Percentiles rank a stretch among this genome's conserved stretches.
phyloP scores from a whole-genome alignment of 2,888 invertebrate species.

The Cephalotes varians region DNA sequence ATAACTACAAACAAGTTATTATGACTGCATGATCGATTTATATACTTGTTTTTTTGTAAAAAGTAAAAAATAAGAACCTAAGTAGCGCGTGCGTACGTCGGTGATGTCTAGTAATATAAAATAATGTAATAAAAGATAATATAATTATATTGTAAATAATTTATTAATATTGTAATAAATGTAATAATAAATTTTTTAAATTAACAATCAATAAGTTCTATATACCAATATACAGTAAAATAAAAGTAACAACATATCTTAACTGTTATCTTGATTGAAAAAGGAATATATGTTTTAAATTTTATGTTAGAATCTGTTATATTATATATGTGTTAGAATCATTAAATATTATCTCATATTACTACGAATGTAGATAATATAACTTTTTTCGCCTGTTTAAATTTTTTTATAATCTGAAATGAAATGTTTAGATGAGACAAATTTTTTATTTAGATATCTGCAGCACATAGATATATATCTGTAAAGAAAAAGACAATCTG shows the following conservation, averaged over 20 bases:
- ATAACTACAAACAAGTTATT: too few species aligned
- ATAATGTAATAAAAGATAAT: not conserved
- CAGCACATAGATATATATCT: not conserved
- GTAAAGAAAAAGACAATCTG: not conserved
- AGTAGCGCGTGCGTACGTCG: too few species aligned
- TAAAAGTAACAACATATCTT: not conserved
- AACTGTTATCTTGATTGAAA: not conserved
- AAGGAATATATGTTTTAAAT: not conserved
- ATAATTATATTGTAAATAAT: not conserved
- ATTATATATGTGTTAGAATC: not conserved
- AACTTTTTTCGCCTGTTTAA: not conserved
- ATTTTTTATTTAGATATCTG: too few species aligned
- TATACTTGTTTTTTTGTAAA: too few species aligned
- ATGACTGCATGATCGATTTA: too few species aligned
- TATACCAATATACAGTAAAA: not conserved
- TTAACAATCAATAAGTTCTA: not conserved
- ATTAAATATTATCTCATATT: not conserved
- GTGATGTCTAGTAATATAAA: not conserved
- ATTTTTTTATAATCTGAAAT: slow-evolving; percentile 7
- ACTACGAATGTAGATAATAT: not conserved
- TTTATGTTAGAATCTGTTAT: too few species aligned
- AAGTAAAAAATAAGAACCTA: too few species aligned
- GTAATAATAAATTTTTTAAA: not conserved
- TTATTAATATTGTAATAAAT: not conserved
- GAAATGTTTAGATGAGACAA: too few species aligned